Evolutionary conservation across 2,113 vertebrate species (phyloP).

Genomic region (Chloropsis hardwickii): DNA sequence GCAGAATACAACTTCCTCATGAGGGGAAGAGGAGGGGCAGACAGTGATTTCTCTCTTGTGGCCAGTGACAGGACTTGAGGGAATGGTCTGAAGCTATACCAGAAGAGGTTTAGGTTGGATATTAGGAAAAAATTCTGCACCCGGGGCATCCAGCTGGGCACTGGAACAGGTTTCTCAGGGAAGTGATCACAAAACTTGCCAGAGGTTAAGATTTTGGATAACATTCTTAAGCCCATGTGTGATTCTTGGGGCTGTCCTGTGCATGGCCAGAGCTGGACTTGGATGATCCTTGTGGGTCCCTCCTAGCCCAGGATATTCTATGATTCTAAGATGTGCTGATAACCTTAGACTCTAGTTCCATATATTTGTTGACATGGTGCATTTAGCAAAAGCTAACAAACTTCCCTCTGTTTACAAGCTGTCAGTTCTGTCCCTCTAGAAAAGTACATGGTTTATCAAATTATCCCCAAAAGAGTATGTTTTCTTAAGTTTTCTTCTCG

Average conservation of each 20-base stretch:
- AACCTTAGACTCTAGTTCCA: neutral
- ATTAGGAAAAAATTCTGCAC: neutral
- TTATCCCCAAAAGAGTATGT: neutral
- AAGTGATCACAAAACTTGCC: neutral
- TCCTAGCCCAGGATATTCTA: neutral
- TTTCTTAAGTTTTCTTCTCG: neutral
- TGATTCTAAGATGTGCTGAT: neutral
- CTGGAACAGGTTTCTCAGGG: neutral
- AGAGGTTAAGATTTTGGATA: neutral
- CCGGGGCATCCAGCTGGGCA: neutral
- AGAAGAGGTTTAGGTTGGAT: neutral
- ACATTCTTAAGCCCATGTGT: neutral
- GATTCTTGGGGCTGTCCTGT: neutral
- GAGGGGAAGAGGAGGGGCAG: neutral
- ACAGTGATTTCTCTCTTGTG: neutral
- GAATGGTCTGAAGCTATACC: neutral
- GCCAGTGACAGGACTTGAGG: neutral
- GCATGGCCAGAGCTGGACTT: neutral
- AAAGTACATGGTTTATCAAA: neutral
- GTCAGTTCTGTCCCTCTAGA: too few species aligned
- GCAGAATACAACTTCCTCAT: neutral
- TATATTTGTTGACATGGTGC: neutral
- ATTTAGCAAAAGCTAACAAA: neutral
- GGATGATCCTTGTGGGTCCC: rapidly evolving
- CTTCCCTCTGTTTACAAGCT: neutral